These are phyloP conservation scores for Sprattus sprattus DNA, from an alignment of 2,113 vertebrate genomes.

Conservation along the genomic window DNA sequence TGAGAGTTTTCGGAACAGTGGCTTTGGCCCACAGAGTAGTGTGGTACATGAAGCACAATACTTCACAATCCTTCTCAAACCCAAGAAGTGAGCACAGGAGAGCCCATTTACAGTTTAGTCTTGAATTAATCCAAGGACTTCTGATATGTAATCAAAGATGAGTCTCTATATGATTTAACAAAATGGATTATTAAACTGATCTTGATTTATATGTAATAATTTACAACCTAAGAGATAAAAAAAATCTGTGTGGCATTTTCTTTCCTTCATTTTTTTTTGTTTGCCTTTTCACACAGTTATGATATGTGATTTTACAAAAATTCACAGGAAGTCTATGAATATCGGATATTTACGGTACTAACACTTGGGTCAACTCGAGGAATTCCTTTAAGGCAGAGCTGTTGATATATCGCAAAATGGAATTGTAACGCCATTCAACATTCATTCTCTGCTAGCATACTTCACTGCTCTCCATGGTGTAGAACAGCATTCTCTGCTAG, in stretches of 20 bases:
- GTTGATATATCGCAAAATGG: slow-evolving; percentile 12
- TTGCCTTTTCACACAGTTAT: slow-evolving; percentile 1
- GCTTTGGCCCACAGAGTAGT: slow-evolving; percentile 71
- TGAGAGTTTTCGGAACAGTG: slow-evolving; percentile 5
- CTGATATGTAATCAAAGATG: slow-evolving; percentile 4
- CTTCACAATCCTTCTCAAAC: slow-evolving; percentile 6
- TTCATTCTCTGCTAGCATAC: not conserved
- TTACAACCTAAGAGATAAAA: not conserved
- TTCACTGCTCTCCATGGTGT: not conserved
- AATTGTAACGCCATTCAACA: not conserved
- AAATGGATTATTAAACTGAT: not conserved
- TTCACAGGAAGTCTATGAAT: slow-evolving; percentile 5
- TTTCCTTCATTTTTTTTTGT: not conserved
- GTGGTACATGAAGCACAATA: slow-evolving; percentile 75
- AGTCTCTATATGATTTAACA: not conserved
- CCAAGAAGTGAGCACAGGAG: slow-evolving; percentile 54
- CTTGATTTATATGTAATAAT: slow-evolving; percentile 2
- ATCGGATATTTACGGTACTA: not conserved
- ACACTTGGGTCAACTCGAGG: not conserved
- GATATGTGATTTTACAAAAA: not conserved
- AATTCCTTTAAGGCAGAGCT: slow-evolving; percentile 8
- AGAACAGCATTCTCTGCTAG: not conserved
- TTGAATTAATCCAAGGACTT: not conserved
- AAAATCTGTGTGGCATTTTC: not conserved
- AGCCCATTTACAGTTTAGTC: slow-evolving; percentile 19